Conservation (phyloP, 2,888 invertebrate genomes). For the Synergus itoensis region DNA sequence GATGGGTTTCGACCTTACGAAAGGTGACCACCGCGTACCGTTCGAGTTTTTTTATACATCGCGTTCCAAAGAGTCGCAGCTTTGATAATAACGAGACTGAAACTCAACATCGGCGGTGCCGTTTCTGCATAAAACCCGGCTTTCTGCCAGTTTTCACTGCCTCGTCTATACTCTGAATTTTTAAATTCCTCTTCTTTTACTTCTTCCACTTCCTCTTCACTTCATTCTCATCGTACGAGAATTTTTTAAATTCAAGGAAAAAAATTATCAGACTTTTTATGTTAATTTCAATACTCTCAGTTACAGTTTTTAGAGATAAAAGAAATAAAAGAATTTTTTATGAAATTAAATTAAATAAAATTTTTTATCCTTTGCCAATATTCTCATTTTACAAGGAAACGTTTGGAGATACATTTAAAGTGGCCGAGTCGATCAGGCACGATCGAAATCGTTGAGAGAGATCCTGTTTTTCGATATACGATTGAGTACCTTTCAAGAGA, state of each 20-base stretch:
- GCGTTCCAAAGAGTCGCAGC: slow-evolving; percentile 21
- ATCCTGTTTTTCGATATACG: too few species aligned
- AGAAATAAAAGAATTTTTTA: too few species aligned
- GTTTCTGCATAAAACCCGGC: slow-evolving; percentile 5
- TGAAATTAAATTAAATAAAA: too few species aligned
- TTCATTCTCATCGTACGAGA: too few species aligned
- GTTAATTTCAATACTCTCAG: too few species aligned
- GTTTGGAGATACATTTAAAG: neutral
- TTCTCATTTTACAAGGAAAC: neutral
- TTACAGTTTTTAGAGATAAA: too few species aligned
- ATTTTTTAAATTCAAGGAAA: too few species aligned
- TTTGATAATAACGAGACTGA: slow-evolving; percentile 36
- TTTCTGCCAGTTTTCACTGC: neutral
- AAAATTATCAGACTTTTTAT: too few species aligned
- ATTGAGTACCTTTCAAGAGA: too few species aligned
- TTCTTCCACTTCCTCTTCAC: neutral
- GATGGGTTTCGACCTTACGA: slow-evolving; percentile 36
- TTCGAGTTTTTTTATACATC: slow-evolving; percentile 12
- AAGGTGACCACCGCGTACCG: slow-evolving; percentile 35
- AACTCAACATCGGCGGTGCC: slow-evolving; percentile 32
- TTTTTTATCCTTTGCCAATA: too few species aligned
- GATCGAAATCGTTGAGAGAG: too few species aligned
- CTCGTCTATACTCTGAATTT: slow-evolving; percentile 2
- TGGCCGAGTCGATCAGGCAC: too few species aligned
- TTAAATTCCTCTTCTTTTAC: neutral